Base-by-base conservation (phyloP, 1,140 invertebrate species). In the Habropoda laboriosa region DNA sequence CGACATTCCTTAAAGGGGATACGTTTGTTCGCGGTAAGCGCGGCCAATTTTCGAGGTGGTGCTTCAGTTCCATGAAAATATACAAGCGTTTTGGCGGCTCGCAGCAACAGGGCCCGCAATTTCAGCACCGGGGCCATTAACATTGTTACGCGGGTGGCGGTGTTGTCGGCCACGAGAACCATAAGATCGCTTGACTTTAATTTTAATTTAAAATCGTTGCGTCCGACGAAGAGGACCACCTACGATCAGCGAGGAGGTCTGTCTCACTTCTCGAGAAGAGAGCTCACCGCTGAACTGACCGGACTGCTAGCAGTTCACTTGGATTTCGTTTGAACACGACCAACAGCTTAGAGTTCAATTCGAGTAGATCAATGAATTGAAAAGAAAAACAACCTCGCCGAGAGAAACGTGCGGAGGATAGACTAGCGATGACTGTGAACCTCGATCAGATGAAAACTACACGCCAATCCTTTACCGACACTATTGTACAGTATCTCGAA, bases 141-240 rank as follows among this genome's bases (percentile, higher is more conserved):
- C 83, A 90, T 89, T 87, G 86, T 90, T 89, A 89, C 86, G 86
- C 85, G 89, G 89, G 89, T 90, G 90, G 89, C 87, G 73, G 84
- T 53, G 88, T 86, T 89, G 86, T 89, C 86, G 83, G 79, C 74
- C 82, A 80, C 76, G 85, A 74, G 87, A 82, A 82, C 72, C 86
- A 81, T 90, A 90, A 91, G 90, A 89, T 85, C 72, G 79, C 88
- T 85, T 87, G 87, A 89, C 85, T 91, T 91, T 91, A 92, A 92
- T 92, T 92, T 92, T 92, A 92, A 92, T 92, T 92, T 92, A 90
- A 92, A 92, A 91, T 91, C 86, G 83, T 89, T 89, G 87, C 85
- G 76, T 83, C 86, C 87, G 82, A 89, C 83, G 80, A 81, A 68
- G 61, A 82, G 82, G 91, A 92, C 91, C 92, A 92, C 92, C 92